Evolutionary conservation across 2,888 invertebrate species (phyloP).

Genomic region (Heliconius erato): DNA sequence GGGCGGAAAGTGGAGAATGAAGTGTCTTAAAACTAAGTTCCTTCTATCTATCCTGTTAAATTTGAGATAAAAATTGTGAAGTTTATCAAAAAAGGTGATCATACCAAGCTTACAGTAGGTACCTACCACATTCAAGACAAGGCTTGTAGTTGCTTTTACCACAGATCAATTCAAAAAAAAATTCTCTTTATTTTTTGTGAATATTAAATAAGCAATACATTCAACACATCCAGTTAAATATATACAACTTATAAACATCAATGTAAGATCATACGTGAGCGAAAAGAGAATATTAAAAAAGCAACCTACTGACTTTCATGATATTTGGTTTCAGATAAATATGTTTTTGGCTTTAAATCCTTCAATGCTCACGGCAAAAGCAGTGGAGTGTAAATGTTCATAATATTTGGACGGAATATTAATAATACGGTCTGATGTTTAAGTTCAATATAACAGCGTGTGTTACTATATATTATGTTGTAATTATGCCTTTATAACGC

Average conservation of each 20-base stretch:
- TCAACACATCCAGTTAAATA: background rate
- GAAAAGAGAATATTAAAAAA: slow-evolving; percentile 39
- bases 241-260: background rate
- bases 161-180: too few relatives aligned
- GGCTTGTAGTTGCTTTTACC: too few relatives aligned
- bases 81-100: too few relatives aligned
- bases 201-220: too few relatives aligned
- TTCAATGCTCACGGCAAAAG: slow-evolving; percentile 31
- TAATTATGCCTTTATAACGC: background rate
- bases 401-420: slow-evolving; percentile 43
- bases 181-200: too few relatives aligned
- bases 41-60: too few relatives aligned
- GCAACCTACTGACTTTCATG: slow-evolving; percentile 25
- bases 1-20: too few relatives aligned
- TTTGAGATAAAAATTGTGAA: too few relatives aligned
- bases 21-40: too few relatives aligned
- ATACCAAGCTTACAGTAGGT: too few relatives aligned
- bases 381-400: slow-evolving; percentile 43
- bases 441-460: slow-evolving; percentile 34
- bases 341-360: slow-evolving; percentile 39
- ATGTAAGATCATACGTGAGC: background rate
- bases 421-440: slow-evolving; percentile 42
- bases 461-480: background rate
- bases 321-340: slow-evolving; percentile 37
- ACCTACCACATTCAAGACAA: too few relatives aligned